Base-by-base conservation (phyloP, 1,140 invertebrate species). In the Triops longicaudatus region DNA sequence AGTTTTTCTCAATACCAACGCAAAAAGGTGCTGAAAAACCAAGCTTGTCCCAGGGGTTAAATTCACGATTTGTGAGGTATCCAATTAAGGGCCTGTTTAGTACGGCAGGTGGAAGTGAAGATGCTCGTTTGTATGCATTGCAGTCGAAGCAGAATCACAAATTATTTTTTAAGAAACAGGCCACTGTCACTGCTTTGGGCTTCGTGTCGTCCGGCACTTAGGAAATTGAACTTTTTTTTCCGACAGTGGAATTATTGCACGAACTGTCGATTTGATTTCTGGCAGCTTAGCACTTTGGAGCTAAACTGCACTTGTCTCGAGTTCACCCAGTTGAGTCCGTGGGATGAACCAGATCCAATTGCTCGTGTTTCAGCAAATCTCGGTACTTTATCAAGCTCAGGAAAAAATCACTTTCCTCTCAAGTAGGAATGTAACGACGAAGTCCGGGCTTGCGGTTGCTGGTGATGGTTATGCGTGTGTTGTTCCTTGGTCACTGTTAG, bases 61-160 rank as follows among this genome's bases (percentile, higher is more conserved):
- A 63, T 63, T 63, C 50, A 63, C 50, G 50, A 63, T 63, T 22
- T 17, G 50, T 63, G 50, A 63, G 50, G 50, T 63, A 63, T 63
- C 50, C 50, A 63, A 63, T 63, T 63, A 63, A 63, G 50, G 50
- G 50, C n/a, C 50, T 63, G 50, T 63, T 63, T 63, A 63, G 50
- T 63, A 63, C 50, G 50, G 50, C 50, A 63, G 50, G 50, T 63
- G 50, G 50, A 63, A 63, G 50, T 63, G 50, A 63, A 63, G 50
- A 63, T 22, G 50, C 50, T 63, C 50, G 50, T 9, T 14, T 63
- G 50, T 17, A 7, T 63, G 50, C 50, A 63, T 63, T 63, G n/a
- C 50, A 63, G 50, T 6, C 50, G 22, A 14, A 63, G n/a, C 14
- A 17, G 17, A 17, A 63, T 5, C 14, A n/a, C 50, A n/a, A 37